phyloP scores from a whole-genome alignment of 2,797 vertebrate genomes.

The Microchirus variegatus region DNA sequence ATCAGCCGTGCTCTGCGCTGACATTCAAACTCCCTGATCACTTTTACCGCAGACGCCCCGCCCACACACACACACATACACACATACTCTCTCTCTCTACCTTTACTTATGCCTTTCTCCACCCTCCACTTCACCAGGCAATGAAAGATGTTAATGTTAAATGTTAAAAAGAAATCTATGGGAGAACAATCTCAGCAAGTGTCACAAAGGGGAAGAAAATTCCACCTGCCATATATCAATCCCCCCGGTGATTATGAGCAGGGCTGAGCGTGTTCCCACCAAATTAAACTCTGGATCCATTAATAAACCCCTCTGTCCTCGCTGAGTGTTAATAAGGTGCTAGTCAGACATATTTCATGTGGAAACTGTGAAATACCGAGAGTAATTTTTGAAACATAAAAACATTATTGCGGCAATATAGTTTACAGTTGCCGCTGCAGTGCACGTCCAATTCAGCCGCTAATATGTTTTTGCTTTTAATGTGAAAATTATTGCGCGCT shows the following conservation, averaged over 20 bases:
- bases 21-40: conserved; percentile 67
- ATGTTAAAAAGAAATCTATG: conserved; percentile 37
- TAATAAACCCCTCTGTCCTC: conserved; percentile 53
- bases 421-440: conserved; percentile 63
- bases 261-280: conserved; percentile 51
- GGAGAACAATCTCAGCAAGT: conserved; percentile 44
- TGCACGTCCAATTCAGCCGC: conserved; percentile 66
- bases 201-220: conserved; percentile 56
- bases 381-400: conserved; percentile 69
- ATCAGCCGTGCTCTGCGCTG: conserved; percentile 69
- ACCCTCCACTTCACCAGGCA: conserved; percentile 43
- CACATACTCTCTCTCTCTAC: conserved; percentile 11
- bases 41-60: conserved; percentile 23
- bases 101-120: not conserved
- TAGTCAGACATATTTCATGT: conserved; percentile 58
- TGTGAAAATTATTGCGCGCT: conserved; percentile 66
- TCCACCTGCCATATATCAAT: conserved; percentile 64
- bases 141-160: conserved; percentile 60
- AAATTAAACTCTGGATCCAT: conserved; percentile 61
- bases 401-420: conserved; percentile 71
- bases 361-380: conserved; percentile 57
- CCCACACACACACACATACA: no score
- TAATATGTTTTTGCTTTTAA: conserved; percentile 73
- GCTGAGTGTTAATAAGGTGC: conserved; percentile 58
- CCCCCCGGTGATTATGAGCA: conserved; percentile 43